Evolutionary conservation across 2,888 invertebrate genomes (phyloP), one percentile per base, ranked within the genome.

Genomic region (Cheilosia soror): DNA sequence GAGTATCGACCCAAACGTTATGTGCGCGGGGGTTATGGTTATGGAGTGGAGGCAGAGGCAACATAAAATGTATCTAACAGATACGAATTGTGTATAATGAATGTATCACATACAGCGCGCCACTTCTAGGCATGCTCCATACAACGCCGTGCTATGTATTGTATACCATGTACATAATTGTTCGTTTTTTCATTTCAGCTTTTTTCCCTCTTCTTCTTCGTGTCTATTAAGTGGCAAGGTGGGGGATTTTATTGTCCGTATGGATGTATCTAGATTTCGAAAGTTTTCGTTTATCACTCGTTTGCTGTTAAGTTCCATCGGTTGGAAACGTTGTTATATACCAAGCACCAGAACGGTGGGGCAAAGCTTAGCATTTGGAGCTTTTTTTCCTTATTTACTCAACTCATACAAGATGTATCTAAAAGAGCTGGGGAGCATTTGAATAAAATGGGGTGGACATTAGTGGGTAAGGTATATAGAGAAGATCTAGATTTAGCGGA

Each of bases 41-140:
- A 20, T 20, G 20, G 20, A 29, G 57, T 47, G 60, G 47, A 33
- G 55, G 47, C 68, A 66, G 60, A 15, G 62, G 77, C 44, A 60
- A 68, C 77, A 73, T 58, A 85, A 85, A 85, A 81, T 81, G 76
- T 85, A 85, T 85, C 85, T 85, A 77, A 85, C 81, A 85, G 76
- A 81, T 85, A 77, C 80, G 85, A 72, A 29, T 80, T 80, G 84
- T 80, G 80, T 84, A 75, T 69, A 77, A 78, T 68, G 83, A 73
- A 84, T 84, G 80, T 81, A 77, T 77, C 80, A 77, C 81, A 81
- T 72, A 77, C 55, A 76, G 71, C 80, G 85, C 81, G 85, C 81
- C 85, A 85, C 81, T 85, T 85, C 81, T 81, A 85, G 85, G 85
- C 85, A 85, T 85, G 85, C 81, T 81, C 85, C 85, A 85, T 71